Conservation (phyloP, 64 coral and sea anemone species). For the Platygyra sinensis region DNA sequence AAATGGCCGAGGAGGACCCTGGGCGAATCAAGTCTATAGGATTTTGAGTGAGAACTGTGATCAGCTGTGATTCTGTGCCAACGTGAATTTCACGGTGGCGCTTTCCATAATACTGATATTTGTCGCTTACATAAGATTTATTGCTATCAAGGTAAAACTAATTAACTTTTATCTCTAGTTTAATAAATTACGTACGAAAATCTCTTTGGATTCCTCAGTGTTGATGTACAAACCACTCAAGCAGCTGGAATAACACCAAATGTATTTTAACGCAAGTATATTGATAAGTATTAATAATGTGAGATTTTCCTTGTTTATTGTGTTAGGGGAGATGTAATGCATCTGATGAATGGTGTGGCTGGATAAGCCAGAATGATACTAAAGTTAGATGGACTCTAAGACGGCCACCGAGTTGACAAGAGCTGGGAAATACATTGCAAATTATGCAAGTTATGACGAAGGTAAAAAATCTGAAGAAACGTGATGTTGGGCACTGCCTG, state of each 20-base stretch:
- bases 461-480: not conserved
- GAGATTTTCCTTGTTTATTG: not conserved
- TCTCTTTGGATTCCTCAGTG: too few species aligned
- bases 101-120: not conserved
- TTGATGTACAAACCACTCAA: too few species aligned
- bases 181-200: too few species aligned
- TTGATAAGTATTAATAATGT: too few species aligned
- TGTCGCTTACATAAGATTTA: too few species aligned
- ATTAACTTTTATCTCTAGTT: too few species aligned
- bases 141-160: too few species aligned
- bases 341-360: conserved; percentile 28
- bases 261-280: too few species aligned
- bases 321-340: not conserved
- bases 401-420: not conserved
- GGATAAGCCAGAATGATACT: not conserved
- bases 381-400: not conserved
- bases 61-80: not conserved
- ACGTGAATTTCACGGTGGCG: not conserved
- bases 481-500: not conserved
- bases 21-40: conserved; percentile 16
- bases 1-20: conserved; percentile 18
- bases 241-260: too few species aligned
- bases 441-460: not conserved
- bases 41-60: not conserved
- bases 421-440: not conserved